Conservation (phyloP, 2,888 invertebrate genomes). For the Flexamia atlantica region DNA sequence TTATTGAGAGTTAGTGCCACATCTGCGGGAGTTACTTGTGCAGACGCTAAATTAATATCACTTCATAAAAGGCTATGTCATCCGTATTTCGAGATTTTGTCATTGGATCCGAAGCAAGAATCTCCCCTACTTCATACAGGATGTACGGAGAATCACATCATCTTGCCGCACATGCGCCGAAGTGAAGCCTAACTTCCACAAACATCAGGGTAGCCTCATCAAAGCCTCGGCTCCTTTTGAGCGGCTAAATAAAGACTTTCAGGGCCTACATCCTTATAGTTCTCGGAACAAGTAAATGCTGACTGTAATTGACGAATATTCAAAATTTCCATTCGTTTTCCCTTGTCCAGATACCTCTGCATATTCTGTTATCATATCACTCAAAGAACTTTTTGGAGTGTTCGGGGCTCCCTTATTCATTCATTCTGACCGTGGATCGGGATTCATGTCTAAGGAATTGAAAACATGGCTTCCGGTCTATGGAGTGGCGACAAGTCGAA, state of each 20-base stretch:
- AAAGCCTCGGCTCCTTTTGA: constrained; percentile 60
- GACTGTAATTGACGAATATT: constrained; percentile 61
- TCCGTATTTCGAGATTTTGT: neutral
- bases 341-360: constrained; percentile 58
- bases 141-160: constrained; percentile 60
- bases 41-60: no score
- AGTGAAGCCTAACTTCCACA: constrained; percentile 65
- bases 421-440: neutral
- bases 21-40: no score
- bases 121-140: no score
- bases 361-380: constrained; percentile 33
- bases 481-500: neutral
- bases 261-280: constrained; percentile 29
- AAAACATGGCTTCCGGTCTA: neutral
- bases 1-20: no score
- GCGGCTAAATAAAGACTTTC: constrained; percentile 66
- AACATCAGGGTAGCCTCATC: constrained; percentile 58
- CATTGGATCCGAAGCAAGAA: no score
- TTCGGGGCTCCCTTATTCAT: neutral
- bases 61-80: neutral
- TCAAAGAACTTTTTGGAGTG: neutral
- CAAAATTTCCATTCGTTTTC: constrained; percentile 64
- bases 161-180: constrained; percentile 61
- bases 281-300: constrained; percentile 32
- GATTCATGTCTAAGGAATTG: neutral